Conservation (phyloP, 1,140 invertebrate genomes). For the Drosophila carrolli region DNA sequence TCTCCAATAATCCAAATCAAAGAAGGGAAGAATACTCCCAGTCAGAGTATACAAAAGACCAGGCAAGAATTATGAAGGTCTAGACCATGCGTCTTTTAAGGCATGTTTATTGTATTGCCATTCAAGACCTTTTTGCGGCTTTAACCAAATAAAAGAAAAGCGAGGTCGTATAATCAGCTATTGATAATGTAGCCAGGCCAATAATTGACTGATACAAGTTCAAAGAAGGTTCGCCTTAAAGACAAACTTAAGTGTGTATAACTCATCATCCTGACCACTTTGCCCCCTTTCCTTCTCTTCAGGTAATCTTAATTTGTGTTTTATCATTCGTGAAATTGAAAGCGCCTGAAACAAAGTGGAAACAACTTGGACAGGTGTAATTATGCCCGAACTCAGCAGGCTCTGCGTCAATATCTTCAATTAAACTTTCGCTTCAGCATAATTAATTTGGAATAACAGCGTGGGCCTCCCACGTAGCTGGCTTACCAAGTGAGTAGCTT, state of each 20-base stretch:
- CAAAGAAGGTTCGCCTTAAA: slow-evolving; percentile 16
- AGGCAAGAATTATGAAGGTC: slow-evolving; percentile 15
- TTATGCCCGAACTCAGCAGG: slow-evolving; percentile 53
- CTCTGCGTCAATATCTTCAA: slow-evolving; percentile 66
- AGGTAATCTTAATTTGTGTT: slow-evolving; percentile 63
- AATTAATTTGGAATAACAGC: slow-evolving; percentile 62
- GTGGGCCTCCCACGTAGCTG: slow-evolving; percentile 9
- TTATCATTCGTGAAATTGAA: slow-evolving; percentile 82
- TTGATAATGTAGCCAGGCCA: slow-evolving; percentile 56
- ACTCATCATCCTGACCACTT: slow-evolving; percentile 14
- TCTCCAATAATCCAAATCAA: not conserved
- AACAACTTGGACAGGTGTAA: slow-evolving; percentile 76
- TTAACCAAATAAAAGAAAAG: slow-evolving; percentile 42
- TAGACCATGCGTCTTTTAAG: slow-evolving; percentile 9
- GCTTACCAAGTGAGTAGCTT: slow-evolving; percentile 10
- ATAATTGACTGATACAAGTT: slow-evolving; percentile 60
- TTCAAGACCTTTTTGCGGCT: slow-evolving; percentile 67
- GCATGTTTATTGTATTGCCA: slow-evolving; percentile 40
- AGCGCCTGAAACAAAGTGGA: slow-evolving; percentile 54
- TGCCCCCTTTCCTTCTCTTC: no score
- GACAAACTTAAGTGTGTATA: slow-evolving; percentile 1
- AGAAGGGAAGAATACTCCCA: not conserved
- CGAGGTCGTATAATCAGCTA: slow-evolving; percentile 56
- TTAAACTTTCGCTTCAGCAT: slow-evolving; percentile 75
- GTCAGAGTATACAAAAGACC: slow-evolving; percentile 1